Evolutionary conservation across 2,113 vertebrate species (phyloP), one percentile per base, ranked within the genome.

Genomic region (Syngnathus floridae): DNA sequence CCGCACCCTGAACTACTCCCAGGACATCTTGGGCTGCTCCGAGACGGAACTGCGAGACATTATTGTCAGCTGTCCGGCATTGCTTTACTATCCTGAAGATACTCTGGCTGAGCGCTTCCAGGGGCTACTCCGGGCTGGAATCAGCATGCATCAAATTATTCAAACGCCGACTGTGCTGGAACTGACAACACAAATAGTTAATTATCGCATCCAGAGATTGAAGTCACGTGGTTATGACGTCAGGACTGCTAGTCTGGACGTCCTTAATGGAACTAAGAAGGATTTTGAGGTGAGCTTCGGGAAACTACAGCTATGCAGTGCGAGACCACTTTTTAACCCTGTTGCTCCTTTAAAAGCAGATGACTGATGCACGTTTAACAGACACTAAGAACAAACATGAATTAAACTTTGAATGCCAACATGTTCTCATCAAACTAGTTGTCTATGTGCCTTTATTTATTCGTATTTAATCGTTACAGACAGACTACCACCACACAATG

Each of bases 271-370:
- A 37, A 98, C 95, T 1, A 97, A 94, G 84, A 97, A 94, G 68
- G 93, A 98, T 76, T 98, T 98, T 88, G 95, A 99, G 74, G 85
- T 72, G 55, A 92, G 64, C 76, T 93, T 86, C 48, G 90, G 87
- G 46, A 95, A 90, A 75, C 87, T 97, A 40, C 90, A 92, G 62
- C 84, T 92, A 21, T 90, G 91, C 59, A 86, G 82, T 70, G 89
- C 92, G 70, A 90, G 96, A 52, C 96, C 95, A 0, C 65, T 95
- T 49, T 98, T 95, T 90, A 98, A 98, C 83, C 95, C 95, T 2
- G 94, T 96, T 17, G 94, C 94, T 31, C 94, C 94, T 65, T 60
- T 95, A 69, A 86, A 69, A 36, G 60, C 12, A 38, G 90, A 94
- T 21, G 90, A 94, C 67, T 89, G 75, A 88, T 3, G 3, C 26